These are phyloP conservation scores for Ifrita kowaldi DNA, from an alignment of 2,113 vertebrate species.

Conservation along the genomic window DNA sequence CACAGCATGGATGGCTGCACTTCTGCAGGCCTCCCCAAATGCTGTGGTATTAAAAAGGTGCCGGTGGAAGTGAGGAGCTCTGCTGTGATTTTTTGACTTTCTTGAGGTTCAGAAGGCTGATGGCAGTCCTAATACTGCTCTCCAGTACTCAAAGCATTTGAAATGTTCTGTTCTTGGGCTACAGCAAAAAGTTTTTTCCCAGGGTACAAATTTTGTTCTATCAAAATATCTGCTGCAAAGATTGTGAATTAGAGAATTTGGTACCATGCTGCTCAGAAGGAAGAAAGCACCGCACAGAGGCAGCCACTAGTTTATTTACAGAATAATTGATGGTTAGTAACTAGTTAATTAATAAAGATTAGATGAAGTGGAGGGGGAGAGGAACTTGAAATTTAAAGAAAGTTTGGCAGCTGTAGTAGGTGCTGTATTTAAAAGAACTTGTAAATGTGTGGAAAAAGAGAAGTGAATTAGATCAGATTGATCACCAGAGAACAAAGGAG, in stretches of 20 bases:
- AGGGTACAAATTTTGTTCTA: neutral
- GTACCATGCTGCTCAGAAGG: neutral
- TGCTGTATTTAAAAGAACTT: neutral
- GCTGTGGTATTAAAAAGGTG: neutral
- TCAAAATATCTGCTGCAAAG: neutral
- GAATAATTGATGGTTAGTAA: constrained; percentile 27
- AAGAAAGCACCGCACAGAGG: neutral
- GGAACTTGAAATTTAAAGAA: neutral
- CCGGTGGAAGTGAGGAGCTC: neutral
- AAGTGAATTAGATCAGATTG: neutral
- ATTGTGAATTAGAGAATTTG: neutral
- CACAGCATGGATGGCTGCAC: neutral
- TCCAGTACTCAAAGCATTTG: neutral
- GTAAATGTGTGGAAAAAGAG: neutral
- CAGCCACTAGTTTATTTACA: neutral
- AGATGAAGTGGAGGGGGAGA: neutral
- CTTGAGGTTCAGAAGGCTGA: neutral
- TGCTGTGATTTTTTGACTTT: neutral
- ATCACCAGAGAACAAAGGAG: neutral
- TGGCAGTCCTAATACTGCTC: neutral
- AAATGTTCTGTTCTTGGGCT: neutral
- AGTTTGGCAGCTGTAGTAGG: neutral
- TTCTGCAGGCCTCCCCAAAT: neutral
- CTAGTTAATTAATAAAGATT: constrained; percentile 51
- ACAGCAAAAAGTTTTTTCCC: neutral